Evolutionary conservation across 2,888 invertebrate species (phyloP).

Genomic region (Pandemis cinnamomeana): DNA sequence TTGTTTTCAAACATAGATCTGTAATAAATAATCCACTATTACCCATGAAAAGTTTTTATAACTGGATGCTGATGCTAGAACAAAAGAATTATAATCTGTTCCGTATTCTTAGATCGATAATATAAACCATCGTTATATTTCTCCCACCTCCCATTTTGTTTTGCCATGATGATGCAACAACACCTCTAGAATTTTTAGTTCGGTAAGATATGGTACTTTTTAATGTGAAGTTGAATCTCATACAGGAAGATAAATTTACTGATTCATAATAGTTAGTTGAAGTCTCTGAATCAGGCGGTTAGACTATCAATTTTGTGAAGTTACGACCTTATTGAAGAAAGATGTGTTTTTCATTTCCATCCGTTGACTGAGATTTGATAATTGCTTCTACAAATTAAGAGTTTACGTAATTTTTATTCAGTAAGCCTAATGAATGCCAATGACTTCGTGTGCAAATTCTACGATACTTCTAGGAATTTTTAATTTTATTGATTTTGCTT

Average conservation of each 20-base stretch:
- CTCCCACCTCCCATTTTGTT: constrained; percentile 37
- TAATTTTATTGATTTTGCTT: neutral
- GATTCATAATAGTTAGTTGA: too few species aligned
- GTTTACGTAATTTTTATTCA: too few species aligned
- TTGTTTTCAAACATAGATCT: neutral
- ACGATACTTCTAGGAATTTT: too few species aligned
- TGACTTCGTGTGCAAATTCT: too few species aligned
- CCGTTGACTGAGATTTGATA: too few species aligned
- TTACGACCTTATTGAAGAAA: too few species aligned
- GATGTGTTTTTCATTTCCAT: too few species aligned
- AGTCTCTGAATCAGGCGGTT: too few species aligned
- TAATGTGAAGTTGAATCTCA: neutral
- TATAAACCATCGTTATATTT: constrained; percentile 28
- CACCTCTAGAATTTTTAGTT: neutral
- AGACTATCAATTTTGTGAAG: too few species aligned
- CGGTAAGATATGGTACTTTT: neutral
- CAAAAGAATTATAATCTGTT: constrained; percentile 24
- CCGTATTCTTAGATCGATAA: constrained; percentile 30
- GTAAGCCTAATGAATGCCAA: too few species aligned
- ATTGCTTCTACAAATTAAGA: too few species aligned
- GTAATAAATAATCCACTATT: neutral
- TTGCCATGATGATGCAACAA: constrained; percentile 14
- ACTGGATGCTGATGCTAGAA: constrained; percentile 8
- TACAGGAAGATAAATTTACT: neutral
- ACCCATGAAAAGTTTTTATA: neutral